Percentiles rank a stretch among this genome's conserved stretches.
These are phyloP conservation scores for Drosophila meridionalis DNA, from an alignment of 2,888 invertebrate species.

Conservation along the genomic window DNA sequence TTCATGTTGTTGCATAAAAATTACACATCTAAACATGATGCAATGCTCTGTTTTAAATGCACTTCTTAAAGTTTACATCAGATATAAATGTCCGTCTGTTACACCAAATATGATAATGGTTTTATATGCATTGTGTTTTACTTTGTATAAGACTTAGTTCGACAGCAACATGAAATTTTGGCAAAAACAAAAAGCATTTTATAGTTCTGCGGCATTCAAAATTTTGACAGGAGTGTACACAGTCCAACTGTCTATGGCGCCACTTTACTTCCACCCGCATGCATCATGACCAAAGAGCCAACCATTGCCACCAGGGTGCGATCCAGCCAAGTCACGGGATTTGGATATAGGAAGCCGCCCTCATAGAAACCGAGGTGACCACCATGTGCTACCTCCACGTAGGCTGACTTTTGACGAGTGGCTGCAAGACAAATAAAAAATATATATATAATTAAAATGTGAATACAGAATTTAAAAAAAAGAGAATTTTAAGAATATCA, in stretches of 20 bases:
- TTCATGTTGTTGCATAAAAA: slow-evolving; percentile 25
- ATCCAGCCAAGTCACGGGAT: slow-evolving; percentile 97
- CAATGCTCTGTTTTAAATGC: slow-evolving; percentile 71
- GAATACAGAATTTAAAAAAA: not conserved
- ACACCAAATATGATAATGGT: slow-evolving; percentile 44
- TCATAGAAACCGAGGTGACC: slow-evolving; percentile 98
- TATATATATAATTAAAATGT: not conserved
- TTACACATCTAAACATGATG: slow-evolving; percentile 34
- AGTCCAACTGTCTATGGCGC: slow-evolving; percentile 29
- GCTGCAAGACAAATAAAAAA: slow-evolving; percentile 85
- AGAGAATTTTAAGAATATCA: not conserved
- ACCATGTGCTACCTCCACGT: slow-evolving; percentile 94
- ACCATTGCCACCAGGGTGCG: slow-evolving; percentile 93
- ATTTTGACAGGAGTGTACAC: slow-evolving; percentile 10
- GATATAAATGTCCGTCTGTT: slow-evolving; percentile 44
- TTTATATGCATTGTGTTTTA: slow-evolving; percentile 45
- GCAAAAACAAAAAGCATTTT: slow-evolving; percentile 52
- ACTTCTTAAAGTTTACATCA: slow-evolving; percentile 66
- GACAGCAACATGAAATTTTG: slow-evolving; percentile 66
- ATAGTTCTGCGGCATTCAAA: slow-evolving; percentile 34
- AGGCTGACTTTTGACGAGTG: slow-evolving; percentile 89
- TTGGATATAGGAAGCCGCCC: slow-evolving; percentile 94
- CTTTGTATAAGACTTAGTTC: slow-evolving; percentile 46
- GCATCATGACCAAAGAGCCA: slow-evolving; percentile 88
- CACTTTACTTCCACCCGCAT: slow-evolving; percentile 73